phyloP scores from a whole-genome alignment of 2,113 vertebrate species.

The Collichthys lucidus region DNA sequence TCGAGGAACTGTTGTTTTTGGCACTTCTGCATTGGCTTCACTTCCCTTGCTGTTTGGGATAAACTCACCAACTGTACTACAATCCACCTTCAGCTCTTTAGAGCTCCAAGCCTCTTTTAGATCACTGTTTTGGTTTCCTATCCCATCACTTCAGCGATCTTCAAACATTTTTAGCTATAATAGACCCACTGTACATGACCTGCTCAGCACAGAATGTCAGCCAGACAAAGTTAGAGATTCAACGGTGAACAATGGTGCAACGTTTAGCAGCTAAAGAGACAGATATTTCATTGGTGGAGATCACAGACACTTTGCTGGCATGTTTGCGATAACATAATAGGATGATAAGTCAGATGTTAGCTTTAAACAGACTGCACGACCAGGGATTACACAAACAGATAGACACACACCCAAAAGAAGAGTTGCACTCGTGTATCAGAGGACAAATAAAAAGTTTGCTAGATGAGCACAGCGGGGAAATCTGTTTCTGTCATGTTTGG shows the following conservation, averaged over 20 bases:
- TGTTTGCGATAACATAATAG: too few relatives aligned
- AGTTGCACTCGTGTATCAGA: background rate
- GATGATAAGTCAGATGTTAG: too few relatives aligned
- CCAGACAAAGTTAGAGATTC: background rate
- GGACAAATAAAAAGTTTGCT: background rate
- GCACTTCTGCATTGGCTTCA: too few relatives aligned
- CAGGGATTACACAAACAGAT: background rate
- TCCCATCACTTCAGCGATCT: background rate
- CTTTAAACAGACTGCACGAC: background rate
- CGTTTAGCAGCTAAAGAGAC: background rate
- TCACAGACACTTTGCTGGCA: background rate
- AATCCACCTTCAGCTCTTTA: too few relatives aligned
- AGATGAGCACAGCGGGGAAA: background rate
- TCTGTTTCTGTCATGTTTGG: constrained; percentile 1
- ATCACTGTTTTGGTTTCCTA: background rate
- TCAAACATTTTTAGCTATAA: background rate
- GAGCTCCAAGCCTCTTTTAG: background rate
- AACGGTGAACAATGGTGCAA: too few relatives aligned
- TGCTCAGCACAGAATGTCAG: background rate
- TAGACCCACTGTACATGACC: background rate
- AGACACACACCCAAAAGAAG: background rate
- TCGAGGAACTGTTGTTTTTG: too few relatives aligned
- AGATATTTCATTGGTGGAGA: background rate
- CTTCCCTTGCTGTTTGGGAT: too few relatives aligned
- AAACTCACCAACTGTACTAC: background rate